Base-by-base conservation (phyloP, 2,797 vertebrate genomes). In the Mycteria americana region DNA sequence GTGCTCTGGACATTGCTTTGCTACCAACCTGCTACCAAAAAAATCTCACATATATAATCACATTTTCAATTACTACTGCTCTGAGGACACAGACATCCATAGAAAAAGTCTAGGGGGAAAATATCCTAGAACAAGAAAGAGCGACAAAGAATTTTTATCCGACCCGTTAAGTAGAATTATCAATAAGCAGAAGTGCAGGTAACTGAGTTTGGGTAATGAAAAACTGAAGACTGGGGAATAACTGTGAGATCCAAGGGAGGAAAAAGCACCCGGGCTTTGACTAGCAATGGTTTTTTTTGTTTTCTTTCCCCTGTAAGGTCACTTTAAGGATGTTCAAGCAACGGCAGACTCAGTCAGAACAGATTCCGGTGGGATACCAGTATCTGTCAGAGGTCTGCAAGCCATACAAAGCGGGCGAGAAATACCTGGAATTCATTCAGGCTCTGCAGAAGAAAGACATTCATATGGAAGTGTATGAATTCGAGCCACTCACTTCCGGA, bases 251-350 rank as follows among this genome's bases (percentile, higher is more conserved):
- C 27, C 60, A 41, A 28, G 28, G 51, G 50, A 64, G 39, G 28
- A 31, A 51, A 45, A 60, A 72, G 18, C 59, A 11, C 46, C 11
- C 8, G 35, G 30, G 23, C 13, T 56, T 46, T 30, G 37, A 3
- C 19, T 4, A 2, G 6, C 21, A 6, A 11, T 8, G 7, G 1
- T 9, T 5, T 6, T 43, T 37, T 12, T 13, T 28, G 15, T 53
- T 46, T 50, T 54, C 7, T 67, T 33, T 46, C 23, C 25, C 9
- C 7, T 5, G 3, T 16, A 96, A 99, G 99, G 98, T 97, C 84
- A 99, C 99, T 4, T 97, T 99, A 93, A 99, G 99, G 97, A 99
- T 99, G 98, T 99, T 99, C 88, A 96, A 97, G 96, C 98, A 97
- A 92, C 98, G 99, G 70, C 98, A 98, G 31, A 95, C 97, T 35